Evolutionary conservation across 2,797 vertebrate species (phyloP).

Genomic region (Tauraco hartlaubi): DNA sequence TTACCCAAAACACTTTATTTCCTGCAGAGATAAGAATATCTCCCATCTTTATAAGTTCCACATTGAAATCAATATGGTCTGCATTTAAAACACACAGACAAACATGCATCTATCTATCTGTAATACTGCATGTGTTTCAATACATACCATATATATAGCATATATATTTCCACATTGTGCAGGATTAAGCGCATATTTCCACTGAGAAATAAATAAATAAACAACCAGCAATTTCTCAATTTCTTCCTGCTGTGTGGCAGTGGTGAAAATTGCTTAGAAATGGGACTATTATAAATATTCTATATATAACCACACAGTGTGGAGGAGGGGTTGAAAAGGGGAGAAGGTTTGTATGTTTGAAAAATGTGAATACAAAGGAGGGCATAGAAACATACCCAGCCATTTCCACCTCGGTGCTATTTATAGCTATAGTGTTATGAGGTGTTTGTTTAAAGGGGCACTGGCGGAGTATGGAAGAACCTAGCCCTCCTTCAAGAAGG

Average conservation of each 20-base stretch:
- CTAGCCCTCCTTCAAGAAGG: conserved; percentile 30
- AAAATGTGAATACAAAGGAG: conserved; percentile 50
- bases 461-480: not conserved
- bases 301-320: conserved; percentile 35
- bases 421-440: conserved; percentile 39
- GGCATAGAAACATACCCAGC: conserved; percentile 55
- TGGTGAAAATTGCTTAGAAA: conserved; percentile 63
- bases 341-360: conserved; percentile 23
- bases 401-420: conserved; percentile 58
- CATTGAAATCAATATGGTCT: conserved; percentile 43
- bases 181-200: conserved; percentile 40
- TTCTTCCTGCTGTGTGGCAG: conserved; percentile 55
- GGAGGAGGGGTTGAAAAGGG: not conserved
- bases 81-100: conserved; percentile 26
- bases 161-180: not conserved
- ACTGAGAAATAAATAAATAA: conserved; percentile 58
- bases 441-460: conserved; percentile 72
- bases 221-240: conserved; percentile 65
- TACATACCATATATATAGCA: not conserved
- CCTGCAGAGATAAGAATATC: conserved; percentile 67
- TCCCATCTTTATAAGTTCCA: conserved; percentile 54
- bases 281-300: conserved; percentile 51
- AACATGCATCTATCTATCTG: not conserved
- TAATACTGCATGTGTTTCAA: not conserved
- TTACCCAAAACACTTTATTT: conserved; percentile 37